Evolutionary conservation across 2,113 vertebrate species (phyloP).

Genomic region (Phyllostomus hastatus): DNA sequence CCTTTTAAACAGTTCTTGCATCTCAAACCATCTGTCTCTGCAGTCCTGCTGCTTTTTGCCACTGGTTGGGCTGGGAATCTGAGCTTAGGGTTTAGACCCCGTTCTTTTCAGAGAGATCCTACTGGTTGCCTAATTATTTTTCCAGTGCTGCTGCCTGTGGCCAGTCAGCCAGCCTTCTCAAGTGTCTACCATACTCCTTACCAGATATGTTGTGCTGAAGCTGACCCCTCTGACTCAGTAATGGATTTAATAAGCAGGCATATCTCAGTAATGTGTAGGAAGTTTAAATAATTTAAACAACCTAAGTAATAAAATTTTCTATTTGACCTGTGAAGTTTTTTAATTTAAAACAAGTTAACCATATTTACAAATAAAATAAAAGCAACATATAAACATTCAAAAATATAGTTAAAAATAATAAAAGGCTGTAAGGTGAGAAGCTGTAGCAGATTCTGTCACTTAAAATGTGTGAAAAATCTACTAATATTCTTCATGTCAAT

Average conservation of each 20-base stretch:
- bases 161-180: too few species aligned
- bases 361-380: neutral
- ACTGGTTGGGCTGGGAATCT: too few species aligned
- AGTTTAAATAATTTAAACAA: neutral
- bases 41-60: too few species aligned
- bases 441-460: neutral
- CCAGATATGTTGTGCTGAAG: too few species aligned
- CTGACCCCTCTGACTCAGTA: neutral
- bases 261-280: neutral
- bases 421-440: neutral
- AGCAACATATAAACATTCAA: neutral
- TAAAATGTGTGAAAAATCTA: neutral
- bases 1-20: too few species aligned
- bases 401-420: conserved; percentile 3
- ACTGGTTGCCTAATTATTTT: too few species aligned
- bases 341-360: conserved; percentile 28
- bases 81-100: too few species aligned
- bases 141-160: too few species aligned
- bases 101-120: too few species aligned
- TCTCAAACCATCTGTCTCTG: too few species aligned
- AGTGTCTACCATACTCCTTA: too few species aligned
- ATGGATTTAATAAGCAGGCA: neutral
- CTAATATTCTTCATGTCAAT: neutral
- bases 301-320: neutral
- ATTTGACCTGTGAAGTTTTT: conserved; percentile 29